Evolutionary conservation across 1,140 invertebrate genomes (phyloP).

Genomic region (Pemphigus obesinymphae): DNA sequence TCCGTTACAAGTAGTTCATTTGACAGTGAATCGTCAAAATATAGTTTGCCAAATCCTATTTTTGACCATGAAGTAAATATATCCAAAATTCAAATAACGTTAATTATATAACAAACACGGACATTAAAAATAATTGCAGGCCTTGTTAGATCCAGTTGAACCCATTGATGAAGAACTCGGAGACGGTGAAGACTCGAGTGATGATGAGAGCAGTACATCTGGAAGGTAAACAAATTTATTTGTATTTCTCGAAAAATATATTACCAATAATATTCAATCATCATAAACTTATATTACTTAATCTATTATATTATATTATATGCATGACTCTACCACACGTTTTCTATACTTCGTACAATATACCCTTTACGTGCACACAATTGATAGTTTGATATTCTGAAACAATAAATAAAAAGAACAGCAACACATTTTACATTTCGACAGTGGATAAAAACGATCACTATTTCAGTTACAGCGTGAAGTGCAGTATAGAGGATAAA

Average conservation of each 20-base stretch:
- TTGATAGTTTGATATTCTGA: not conserved
- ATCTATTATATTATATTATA: not conserved
- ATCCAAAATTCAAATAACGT: not conserved
- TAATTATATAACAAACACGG: not conserved
- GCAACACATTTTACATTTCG: not conserved
- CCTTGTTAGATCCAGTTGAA: constrained; percentile 52
- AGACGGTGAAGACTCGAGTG: constrained; percentile 44
- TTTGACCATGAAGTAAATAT: constrained; percentile 35
- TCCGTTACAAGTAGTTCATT: constrained; percentile 60
- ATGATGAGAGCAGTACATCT: constrained; percentile 55
- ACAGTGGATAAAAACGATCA: constrained; percentile 1
- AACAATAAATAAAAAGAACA: not conserved
- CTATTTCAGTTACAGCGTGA: constrained; percentile 39
- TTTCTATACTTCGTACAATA: not conserved
- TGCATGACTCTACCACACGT: constrained; percentile 17
- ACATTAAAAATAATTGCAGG: constrained; percentile 44
- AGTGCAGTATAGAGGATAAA: constrained; percentile 32
- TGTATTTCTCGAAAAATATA: not conserved
- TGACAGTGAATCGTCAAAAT: constrained; percentile 73
- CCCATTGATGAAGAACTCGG: constrained; percentile 53
- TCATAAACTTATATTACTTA: not conserved
- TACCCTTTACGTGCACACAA: not conserved
- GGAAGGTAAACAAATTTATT: constrained; percentile 51
- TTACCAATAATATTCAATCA: not conserved
- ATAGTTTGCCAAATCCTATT: constrained; percentile 55